These are phyloP conservation scores for Clarias platycephalus DNA, from an alignment of 2,797 vertebrate genomes.

Conservation along the genomic window DNA sequence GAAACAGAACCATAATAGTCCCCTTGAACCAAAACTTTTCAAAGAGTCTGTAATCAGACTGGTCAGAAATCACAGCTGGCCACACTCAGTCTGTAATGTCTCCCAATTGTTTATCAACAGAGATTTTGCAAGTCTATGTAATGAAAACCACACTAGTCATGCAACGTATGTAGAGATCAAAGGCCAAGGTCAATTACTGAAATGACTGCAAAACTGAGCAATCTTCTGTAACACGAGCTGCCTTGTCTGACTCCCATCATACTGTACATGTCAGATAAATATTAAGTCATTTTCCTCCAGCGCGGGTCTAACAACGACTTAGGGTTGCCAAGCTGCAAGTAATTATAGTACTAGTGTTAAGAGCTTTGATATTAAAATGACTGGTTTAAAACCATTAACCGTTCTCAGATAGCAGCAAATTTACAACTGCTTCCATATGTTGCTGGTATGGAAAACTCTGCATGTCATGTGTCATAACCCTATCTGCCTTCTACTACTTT, in stretches of 20 bases:
- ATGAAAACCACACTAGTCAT: slow-evolving; percentile 84
- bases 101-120: slow-evolving; percentile 68
- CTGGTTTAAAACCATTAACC: slow-evolving; percentile 78
- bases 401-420: slow-evolving; percentile 70
- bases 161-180: slow-evolving; percentile 77
- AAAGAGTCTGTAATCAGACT: slow-evolving; percentile 59
- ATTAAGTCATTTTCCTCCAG: slow-evolving; percentile 77
- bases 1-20: slow-evolving; percentile 47
- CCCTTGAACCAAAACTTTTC: slow-evolving; percentile 54
- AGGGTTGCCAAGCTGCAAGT: slow-evolving; percentile 75
- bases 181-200: slow-evolving; percentile 79
- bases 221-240: slow-evolving; percentile 81
- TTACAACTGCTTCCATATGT: slow-evolving; percentile 75
- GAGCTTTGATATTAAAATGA: slow-evolving; percentile 84
- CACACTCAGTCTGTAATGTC: slow-evolving; percentile 65
- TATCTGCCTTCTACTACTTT: slow-evolving; percentile 30
- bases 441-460: slow-evolving; percentile 67
- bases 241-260: slow-evolving; percentile 70
- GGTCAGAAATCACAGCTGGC: slow-evolving; percentile 65
- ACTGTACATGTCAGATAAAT: slow-evolving; percentile 82
- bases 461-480: slow-evolving; percentile 56
- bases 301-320: slow-evolving; percentile 72
- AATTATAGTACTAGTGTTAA: slow-evolving; percentile 81
- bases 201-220: slow-evolving; percentile 78
- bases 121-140: slow-evolving; percentile 65